Base-by-base conservation (phyloP, 2,888 invertebrate species). In the Theretra japonica region DNA sequence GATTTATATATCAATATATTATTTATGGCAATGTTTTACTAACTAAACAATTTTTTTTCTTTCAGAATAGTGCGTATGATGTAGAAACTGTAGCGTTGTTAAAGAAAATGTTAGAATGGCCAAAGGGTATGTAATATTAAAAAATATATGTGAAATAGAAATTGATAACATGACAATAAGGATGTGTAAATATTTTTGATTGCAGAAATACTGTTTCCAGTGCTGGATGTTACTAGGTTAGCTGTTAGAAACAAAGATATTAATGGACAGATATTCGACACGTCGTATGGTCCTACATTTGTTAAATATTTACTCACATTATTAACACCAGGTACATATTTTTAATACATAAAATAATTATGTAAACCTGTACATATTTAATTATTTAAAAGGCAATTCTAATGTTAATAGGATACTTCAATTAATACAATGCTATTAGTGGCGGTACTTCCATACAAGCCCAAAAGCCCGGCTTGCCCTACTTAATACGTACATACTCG, bases 201-300 rank as follows among this genome's bases (percentile, higher is more conserved):
- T 92, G 72, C 90, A 95, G 97, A 97, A 84, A 95, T 96, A 76
- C 95, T 98, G 1, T 98, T 99, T 86, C 99, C 99, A 0, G 97
- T 97, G 6, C 90, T 99, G 78, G 99, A 99, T 86, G 94, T 99
- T 6, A 95, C 98, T 19, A 95, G 99, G 77, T 91, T 99, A 83
- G 97, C 97, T 0, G 95, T 99, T 57, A 96, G 97, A 65, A 96
- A 96, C 76, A 95, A 96, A 81, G 92, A 95, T 4, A 95, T 97
- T 7, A 94, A 94, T 71, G 87, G 79, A 1, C 88, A 90, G 76
- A 83, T 95, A 80, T 95, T 95, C 74, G 92, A 93, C 74, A 88
- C 87, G 56, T 87, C 86, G 17, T 92, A 83, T 79, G 93, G 90
- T 53, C 91, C 86, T 41, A 80, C 76, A 73, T 95, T 95, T 69